Percentiles rank a stretch among this genome's conserved stretches.
phyloP scores from a whole-genome alignment of 2,888 invertebrate genomes.

The Leptinotarsa rubiginosa region DNA sequence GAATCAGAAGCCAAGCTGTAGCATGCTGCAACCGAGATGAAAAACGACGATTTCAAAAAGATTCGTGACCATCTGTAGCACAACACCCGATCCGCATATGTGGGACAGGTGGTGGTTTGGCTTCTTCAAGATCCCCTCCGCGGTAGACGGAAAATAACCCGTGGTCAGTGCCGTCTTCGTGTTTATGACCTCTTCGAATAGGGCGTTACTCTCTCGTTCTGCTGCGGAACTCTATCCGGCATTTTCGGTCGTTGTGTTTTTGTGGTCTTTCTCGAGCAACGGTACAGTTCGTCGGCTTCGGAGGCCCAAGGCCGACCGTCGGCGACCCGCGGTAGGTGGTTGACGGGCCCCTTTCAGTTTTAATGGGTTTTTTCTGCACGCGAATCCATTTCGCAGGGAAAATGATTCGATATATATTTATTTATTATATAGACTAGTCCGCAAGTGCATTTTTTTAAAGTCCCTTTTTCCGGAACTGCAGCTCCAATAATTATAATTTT shows the following conservation, averaged over 20 bases:
- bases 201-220: constrained; percentile 45
- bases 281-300: constrained; percentile 17
- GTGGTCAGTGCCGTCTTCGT: constrained; percentile 44
- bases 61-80: constrained; percentile 29
- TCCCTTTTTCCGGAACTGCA: too few species aligned
- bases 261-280: constrained; percentile 23
- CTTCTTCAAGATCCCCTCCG: constrained; percentile 1
- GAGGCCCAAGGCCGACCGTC: constrained; percentile 17
- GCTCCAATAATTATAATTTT: too few species aligned
- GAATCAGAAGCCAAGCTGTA: not conserved
- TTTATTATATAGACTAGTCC: too few species aligned
- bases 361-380: not conserved
- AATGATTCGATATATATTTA: not conserved
- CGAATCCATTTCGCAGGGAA: not conserved
- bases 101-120: constrained; percentile 34
- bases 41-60: constrained; percentile 9
- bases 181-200: constrained; percentile 43
- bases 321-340: not conserved
- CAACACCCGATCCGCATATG: constrained; percentile 23
- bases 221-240: constrained; percentile 24
- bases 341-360: not conserved
- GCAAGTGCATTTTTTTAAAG: too few species aligned
- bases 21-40: not conserved
- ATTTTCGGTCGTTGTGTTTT: constrained; percentile 24
- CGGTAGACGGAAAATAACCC: constrained; percentile 23